Evolutionary conservation across 2,888 invertebrate genomes (phyloP).

Genomic region (Coecobrya sp.): DNA sequence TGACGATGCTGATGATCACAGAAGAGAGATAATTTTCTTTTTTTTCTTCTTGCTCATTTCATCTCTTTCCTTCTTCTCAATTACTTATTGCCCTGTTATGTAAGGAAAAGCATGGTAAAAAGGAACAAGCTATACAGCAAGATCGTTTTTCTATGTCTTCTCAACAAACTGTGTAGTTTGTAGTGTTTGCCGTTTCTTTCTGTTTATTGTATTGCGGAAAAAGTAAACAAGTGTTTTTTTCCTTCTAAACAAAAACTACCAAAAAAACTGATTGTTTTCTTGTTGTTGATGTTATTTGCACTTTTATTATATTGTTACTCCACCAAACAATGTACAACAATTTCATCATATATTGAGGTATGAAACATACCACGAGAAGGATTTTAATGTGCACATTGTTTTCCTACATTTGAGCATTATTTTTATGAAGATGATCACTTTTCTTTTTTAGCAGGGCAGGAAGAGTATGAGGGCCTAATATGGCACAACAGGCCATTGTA

Average conservation of each 20-base stretch:
- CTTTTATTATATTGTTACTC: neutral
- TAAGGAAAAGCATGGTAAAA: neutral
- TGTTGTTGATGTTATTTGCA: neutral
- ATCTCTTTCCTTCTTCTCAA: neutral
- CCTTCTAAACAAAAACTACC: neutral
- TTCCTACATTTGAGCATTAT: neutral
- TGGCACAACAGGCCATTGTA: too few relatives aligned
- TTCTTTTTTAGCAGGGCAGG: neutral
- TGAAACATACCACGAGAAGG: too few relatives aligned
- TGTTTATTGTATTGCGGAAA: neutral
- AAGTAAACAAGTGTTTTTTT: conserved; percentile 8
- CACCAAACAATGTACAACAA: neutral
- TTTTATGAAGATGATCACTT: neutral
- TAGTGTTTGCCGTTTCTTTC: too few relatives aligned
- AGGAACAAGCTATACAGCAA: neutral
- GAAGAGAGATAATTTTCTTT: conserved; percentile 8
- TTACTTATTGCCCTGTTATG: neutral
- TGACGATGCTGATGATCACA: conserved; percentile 11
- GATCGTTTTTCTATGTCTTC: neutral
- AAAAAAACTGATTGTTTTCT: neutral
- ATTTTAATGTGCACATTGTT: conserved; percentile 9
- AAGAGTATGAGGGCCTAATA: too few relatives aligned
- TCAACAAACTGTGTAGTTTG: too few relatives aligned
- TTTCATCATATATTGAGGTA: neutral
- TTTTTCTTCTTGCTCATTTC: neutral